phyloP scores from a whole-genome alignment of 2,113 vertebrate species.

The Saccopteryx bilineata region DNA sequence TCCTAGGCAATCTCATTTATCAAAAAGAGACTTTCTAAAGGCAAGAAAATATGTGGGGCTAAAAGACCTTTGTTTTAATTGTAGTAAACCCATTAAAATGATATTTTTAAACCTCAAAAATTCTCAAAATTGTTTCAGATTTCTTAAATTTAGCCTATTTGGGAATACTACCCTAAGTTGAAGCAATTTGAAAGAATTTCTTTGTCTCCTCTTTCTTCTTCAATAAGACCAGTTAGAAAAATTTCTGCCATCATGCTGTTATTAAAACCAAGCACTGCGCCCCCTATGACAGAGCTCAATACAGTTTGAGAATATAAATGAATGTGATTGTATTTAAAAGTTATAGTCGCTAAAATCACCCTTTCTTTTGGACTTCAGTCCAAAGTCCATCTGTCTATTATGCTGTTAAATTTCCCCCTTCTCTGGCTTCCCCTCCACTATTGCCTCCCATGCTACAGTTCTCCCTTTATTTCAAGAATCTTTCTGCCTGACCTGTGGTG shows the following conservation, averaged over 20 bases:
- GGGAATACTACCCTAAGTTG: constrained; percentile 31
- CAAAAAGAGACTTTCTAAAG: constrained; percentile 36
- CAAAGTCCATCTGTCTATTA: neutral
- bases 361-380: neutral
- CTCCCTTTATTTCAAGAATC: neutral
- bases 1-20: constrained; percentile 30
- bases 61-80: constrained; percentile 50
- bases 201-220: neutral
- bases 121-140: constrained; percentile 57
- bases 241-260: neutral
- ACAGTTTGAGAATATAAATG: neutral
- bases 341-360: neutral
- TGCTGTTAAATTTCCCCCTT: neutral
- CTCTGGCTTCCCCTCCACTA: neutral
- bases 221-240: neutral
- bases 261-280: neutral
- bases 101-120: neutral
- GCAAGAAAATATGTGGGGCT: neutral
- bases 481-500: neutral
- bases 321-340: neutral
- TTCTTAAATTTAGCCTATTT: neutral
- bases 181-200: neutral
- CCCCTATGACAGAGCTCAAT: neutral
- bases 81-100: neutral
- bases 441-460: neutral